Evolutionary conservation across 2,888 invertebrate species (phyloP).

Genomic region (Philopedon plagiatum): DNA sequence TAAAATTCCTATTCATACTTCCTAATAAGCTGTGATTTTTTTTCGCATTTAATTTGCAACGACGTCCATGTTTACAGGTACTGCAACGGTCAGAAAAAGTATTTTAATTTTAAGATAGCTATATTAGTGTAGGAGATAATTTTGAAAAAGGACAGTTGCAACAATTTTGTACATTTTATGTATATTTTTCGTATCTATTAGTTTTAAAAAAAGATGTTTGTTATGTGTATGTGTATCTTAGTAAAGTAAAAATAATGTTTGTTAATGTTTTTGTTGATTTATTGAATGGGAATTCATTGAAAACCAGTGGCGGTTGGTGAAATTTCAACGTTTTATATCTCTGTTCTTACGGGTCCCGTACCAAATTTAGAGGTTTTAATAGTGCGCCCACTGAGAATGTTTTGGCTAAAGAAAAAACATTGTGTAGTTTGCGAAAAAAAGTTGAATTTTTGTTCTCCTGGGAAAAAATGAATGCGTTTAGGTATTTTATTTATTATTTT

Average conservation of each 20-base stretch:
- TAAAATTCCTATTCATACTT: not conserved
- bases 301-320: too few relatives aligned
- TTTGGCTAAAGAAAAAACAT: too few relatives aligned
- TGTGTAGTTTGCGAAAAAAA: too few relatives aligned
- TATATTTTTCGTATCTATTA: slow-evolving; percentile 29
- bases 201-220: slow-evolving; percentile 37
- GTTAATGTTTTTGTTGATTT: slow-evolving; percentile 9
- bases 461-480: too few relatives aligned
- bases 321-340: too few relatives aligned
- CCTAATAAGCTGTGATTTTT: not conserved
- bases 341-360: too few relatives aligned
- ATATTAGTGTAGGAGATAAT: not conserved
- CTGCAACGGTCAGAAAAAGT: slow-evolving; percentile 32
- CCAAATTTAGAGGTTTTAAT: too few relatives aligned
- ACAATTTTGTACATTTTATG: slow-evolving; percentile 37
- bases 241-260: slow-evolving; percentile 25
- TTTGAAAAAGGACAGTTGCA: not conserved
- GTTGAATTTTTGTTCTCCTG: too few relatives aligned
- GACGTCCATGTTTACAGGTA: not conserved
- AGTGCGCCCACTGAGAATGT: too few relatives aligned
- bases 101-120: slow-evolving; percentile 26
- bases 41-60: not conserved
- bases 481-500: too few relatives aligned
- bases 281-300: too few relatives aligned
- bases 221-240: slow-evolving; percentile 33